phyloP scores from a whole-genome alignment of 2,113 vertebrate genomes.

The Notechis scutatus region DNA sequence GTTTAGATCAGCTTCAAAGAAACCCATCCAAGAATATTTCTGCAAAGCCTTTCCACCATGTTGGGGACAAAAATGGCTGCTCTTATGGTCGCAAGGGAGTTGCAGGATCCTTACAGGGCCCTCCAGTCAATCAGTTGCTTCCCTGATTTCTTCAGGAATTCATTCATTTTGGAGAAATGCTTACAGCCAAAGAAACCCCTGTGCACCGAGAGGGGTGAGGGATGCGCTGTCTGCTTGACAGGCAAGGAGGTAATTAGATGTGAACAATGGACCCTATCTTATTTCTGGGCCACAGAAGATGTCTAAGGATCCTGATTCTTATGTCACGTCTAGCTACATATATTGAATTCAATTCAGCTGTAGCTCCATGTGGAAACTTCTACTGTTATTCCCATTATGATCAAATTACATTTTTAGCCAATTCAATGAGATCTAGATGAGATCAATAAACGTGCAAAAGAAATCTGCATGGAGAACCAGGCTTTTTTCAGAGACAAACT shows the following conservation, averaged over 20 bases:
- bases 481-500: background rate
- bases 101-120: slow-evolving; percentile 60
- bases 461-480: background rate
- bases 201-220: slow-evolving; percentile 86
- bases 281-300: background rate
- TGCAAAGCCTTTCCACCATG: background rate
- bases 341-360: background rate
- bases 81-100: rapidly evolving
- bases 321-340: background rate
- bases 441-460: background rate
- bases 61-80: background rate
- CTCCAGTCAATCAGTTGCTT: slow-evolving; percentile 89
- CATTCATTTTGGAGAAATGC: slow-evolving; percentile 92
- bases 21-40: background rate
- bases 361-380: background rate
- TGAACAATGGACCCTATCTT: background rate
- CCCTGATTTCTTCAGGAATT: slow-evolving; percentile 78
- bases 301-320: background rate
- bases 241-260: background rate
- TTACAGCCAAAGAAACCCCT: slow-evolving; percentile 89
- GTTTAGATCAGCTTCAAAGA: background rate
- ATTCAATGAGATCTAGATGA: background rate
- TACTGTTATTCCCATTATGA: background rate
- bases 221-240: slow-evolving; percentile 79
- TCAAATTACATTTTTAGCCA: background rate